These are phyloP conservation scores for Rhabdophis nuchalis DNA, from an alignment of 2,797 vertebrate species.

Conservation along the genomic window DNA sequence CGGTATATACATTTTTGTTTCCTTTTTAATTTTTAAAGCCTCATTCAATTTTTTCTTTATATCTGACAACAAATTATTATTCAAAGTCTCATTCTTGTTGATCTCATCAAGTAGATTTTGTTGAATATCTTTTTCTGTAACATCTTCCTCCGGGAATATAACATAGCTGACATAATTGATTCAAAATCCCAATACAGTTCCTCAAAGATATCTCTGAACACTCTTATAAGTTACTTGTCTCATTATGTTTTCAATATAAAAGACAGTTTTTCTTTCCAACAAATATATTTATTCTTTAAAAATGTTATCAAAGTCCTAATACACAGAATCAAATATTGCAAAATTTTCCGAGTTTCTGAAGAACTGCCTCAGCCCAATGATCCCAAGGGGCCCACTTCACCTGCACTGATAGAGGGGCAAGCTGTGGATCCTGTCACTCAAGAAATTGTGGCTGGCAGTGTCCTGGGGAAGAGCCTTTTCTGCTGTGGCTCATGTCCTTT, in stretches of 20 bases:
- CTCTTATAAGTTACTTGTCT: not conserved
- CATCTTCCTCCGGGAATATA: not conserved
- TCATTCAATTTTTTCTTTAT: not conserved
- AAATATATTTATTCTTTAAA: not conserved
- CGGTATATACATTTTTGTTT: not conserved
- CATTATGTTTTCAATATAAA: not conserved
- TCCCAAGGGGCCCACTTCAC: too few species aligned
- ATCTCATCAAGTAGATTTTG: not conserved
- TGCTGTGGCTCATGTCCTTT: too few species aligned
- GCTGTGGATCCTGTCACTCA: too few species aligned
- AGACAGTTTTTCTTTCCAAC: not conserved
- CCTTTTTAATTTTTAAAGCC: not conserved
- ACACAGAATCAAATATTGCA: not conserved
- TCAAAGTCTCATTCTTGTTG: not conserved
- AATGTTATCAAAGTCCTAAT: not conserved
- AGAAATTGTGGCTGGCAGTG: too few species aligned
- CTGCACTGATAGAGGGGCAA: too few species aligned
- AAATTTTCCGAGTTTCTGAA: not conserved
- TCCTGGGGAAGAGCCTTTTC: too few species aligned
- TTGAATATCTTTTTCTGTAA: not conserved
- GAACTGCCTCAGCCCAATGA: not conserved
- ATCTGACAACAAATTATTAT: not conserved
- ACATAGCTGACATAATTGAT: not conserved
- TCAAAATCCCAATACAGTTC: not conserved
- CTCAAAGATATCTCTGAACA: not conserved